These are phyloP conservation scores for Puma concolor DNA, from an alignment of 2,113 vertebrate species.

Conservation along the genomic window DNA sequence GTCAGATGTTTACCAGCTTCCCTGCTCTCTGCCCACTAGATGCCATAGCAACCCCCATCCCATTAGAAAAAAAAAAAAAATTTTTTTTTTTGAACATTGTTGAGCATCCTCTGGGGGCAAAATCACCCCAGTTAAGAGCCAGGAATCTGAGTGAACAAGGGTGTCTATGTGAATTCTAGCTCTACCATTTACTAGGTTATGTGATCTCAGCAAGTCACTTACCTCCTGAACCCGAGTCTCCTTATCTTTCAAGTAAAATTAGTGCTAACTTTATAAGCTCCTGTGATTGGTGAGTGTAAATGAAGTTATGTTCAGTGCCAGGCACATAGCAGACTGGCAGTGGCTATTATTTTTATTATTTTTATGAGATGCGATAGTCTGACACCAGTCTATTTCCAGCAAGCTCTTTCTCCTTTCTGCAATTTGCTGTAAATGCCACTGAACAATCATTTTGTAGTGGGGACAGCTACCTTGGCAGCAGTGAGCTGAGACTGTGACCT, in stretches of 20 bases:
- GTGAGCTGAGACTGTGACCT: slow-evolving; percentile 17
- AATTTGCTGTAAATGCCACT: slow-evolving; percentile 59
- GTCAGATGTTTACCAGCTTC: not conserved
- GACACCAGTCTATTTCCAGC: slow-evolving; percentile 7
- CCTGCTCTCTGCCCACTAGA: not conserved
- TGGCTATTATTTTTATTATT: not conserved
- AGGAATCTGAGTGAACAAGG: not conserved
- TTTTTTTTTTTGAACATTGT: not conserved
- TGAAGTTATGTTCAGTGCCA: not conserved
- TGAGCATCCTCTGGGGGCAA: not conserved
- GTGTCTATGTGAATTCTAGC: not conserved
- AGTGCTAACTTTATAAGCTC: not conserved
- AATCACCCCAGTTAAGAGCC: not conserved
- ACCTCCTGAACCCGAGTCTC: not conserved
- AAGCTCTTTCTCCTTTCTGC: slow-evolving; percentile 24
- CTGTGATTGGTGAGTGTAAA: not conserved
- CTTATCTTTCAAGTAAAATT: not conserved
- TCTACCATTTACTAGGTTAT: not conserved
- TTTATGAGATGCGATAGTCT: not conserved
- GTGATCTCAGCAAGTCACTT: not conserved
- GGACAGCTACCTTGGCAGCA: slow-evolving; percentile 16
- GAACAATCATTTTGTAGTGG: slow-evolving; percentile 33
- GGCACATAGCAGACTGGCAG: not conserved
- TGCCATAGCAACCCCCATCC: not conserved
- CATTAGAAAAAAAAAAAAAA: not conserved